Evolutionary conservation across 2,113 vertebrate genomes (phyloP), one percentile per base, ranked within the genome.

Genomic region (Onychorhynchus coronatus): DNA sequence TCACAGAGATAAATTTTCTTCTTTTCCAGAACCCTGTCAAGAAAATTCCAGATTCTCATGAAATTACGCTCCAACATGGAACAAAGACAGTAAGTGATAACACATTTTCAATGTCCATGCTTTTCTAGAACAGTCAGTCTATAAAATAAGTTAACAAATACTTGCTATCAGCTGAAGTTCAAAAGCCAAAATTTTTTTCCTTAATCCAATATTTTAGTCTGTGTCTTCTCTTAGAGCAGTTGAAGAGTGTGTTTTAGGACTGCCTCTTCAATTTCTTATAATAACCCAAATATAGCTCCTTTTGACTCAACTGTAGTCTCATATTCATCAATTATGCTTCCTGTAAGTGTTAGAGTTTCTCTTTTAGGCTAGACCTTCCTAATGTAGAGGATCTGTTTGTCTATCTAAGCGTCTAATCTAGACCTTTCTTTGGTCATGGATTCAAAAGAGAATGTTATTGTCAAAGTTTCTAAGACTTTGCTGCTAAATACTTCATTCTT

Each of bases 31-130:
- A 98, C 87, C 99, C 99, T 85, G 97, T 99, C 46, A 99, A 98
- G 97, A 99, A 98, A 97, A 99, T 99, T 96, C 99, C 99, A 82
- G 99, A 99, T 95, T 99, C 99, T 12, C 99, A 99, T 97, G 99
- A 99, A 95, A 99, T 99, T 97, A 99, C 98, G 3, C 97, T 99
- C 44, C 98, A 98, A 72, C 99, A 99, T 50, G 99, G 99, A 93
- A 98, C 98, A 55, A 99, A 99, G 97, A 99, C 99, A 28, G 99
- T 99, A 98, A 99, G 99, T 97, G 27, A 49, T 30, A 79, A 88
- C 7, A 47, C 12, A 5, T 37, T 68, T 80, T 79, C 52, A 91
- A 70, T 50, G 12, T 88, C 82, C 4, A 24, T 61, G 39, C 7
- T 93, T 82, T 79, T 68, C 46, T 75, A 56, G 33, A 76, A 23